Conservation (phyloP, 2,797 vertebrate species). For the Parauchenoglanis ngamensis region DNA sequence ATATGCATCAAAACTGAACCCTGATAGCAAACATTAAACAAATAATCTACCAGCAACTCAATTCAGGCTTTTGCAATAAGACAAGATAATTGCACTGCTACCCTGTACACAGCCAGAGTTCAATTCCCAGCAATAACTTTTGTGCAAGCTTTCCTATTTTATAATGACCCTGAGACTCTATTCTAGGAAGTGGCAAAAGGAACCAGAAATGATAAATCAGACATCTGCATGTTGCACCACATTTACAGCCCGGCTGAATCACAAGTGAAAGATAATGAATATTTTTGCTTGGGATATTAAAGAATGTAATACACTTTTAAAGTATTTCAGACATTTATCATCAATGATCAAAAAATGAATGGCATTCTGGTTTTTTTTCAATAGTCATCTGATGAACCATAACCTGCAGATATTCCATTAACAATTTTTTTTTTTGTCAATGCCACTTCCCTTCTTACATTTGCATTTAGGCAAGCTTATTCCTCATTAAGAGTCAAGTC, state of each 20-base stretch:
- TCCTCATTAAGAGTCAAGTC: constrained; percentile 21
- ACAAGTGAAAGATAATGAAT: too few relatives aligned
- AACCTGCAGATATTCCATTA: not conserved
- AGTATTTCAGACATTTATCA: not conserved
- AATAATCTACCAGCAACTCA: not conserved
- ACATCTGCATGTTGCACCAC: not conserved
- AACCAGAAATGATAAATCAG: constrained; percentile 16
- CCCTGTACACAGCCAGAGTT: not conserved
- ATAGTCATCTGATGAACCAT: too few relatives aligned
- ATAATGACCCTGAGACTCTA: not conserved
- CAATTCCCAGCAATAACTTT: not conserved
- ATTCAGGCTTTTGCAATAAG: not conserved
- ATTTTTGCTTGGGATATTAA: not conserved
- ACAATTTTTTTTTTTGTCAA: not conserved
- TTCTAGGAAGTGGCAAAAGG: not conserved
- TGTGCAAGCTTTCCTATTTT: not conserved
- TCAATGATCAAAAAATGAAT: not conserved
- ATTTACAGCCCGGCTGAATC: not conserved
- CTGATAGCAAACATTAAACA: not conserved
- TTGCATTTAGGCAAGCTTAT: not conserved
- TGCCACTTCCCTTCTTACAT: not conserved
- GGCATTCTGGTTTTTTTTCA: not conserved
- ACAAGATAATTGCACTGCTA: not conserved
- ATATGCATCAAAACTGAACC: not conserved
- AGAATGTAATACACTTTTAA: not conserved